These are phyloP conservation scores for Eulemur rubriventer DNA, from an alignment of 2,797 vertebrate genomes.

Conservation along the genomic window DNA sequence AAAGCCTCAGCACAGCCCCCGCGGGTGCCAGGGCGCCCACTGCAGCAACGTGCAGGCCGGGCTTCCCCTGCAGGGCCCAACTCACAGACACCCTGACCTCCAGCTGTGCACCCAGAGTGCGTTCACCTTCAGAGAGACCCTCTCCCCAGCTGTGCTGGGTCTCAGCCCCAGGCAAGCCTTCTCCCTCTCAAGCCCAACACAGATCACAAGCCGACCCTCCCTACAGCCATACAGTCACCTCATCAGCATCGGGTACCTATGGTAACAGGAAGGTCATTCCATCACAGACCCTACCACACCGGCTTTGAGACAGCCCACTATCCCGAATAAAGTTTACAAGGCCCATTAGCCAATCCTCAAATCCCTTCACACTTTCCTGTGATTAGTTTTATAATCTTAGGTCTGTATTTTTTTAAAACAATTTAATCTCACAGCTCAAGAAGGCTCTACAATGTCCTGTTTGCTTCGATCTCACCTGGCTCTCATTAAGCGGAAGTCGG, in stretches of 20 bases:
- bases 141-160: background rate
- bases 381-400: background rate
- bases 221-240: background rate
- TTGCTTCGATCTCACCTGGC: background rate
- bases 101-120: background rate
- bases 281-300: rapidly evolving
- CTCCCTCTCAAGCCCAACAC: background rate
- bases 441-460: background rate
- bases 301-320: background rate
- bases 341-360: background rate
- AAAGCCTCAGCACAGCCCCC: background rate
- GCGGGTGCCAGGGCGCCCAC: background rate
- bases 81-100: background rate
- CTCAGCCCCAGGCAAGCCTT: background rate
- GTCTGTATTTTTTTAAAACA: background rate
- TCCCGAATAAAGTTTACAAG: background rate
- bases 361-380: background rate
- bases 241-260: rapidly evolving
- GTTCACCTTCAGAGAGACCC: background rate
- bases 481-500: background rate
- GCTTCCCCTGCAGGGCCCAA: background rate
- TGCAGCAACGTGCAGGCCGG: no score
- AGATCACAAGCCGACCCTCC: background rate
- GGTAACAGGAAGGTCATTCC: rapidly evolving
- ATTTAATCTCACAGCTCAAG: background rate